Evolutionary conservation across 2,113 vertebrate species (phyloP), one percentile per base, ranked within the genome.

Genomic region (Murina feae): DNA sequence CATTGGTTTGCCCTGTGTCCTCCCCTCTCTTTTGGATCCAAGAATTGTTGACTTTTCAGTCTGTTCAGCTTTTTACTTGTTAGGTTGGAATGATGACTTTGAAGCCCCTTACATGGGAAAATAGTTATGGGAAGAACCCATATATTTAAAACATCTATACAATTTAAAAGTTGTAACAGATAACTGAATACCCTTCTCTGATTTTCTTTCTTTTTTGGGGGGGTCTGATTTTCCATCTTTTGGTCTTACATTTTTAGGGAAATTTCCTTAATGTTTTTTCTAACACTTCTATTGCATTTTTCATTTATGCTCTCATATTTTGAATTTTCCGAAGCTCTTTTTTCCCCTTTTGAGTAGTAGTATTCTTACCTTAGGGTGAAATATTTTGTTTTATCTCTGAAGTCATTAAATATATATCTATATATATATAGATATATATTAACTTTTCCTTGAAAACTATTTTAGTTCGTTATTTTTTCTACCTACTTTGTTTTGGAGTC

Each of bases 201-300:
- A 83, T 83, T 95, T 93, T 49, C 13, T 76, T 65, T 69, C 49
- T 55, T 66, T 44, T 44, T 74, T 28, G 0, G 58, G 23, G 55
- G 53, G 23, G 7, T 72, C 25, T 78, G 42, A 66, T 83, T 90
- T 95, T 93, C 17, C 11, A 51, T 81, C 47, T 90, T 63, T 93
- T 90, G 86, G 76, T 42, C n/a, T 65, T 92, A 47, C 32, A 30
- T 30, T 71, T 90, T 82, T 68, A 74, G 51, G 47, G 9, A 88
- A 82, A 47, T 83, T 76, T 92, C 32, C 18, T 92, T 71, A 58
- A 74, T 94, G 49, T 72, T 87, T 91, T 58, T 93, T 91, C 20
- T 84, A 44, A 93, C 4, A 20, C 4, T 81, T 65, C 17, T 75
- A 12, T 75, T 89, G 63, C 78, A 44, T 58, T 94, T 85, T 89